Percentiles rank a stretch among this genome's conserved stretches.
Conservation (phyloP, 92 coral and sea anemone genomes). For the Palythoa grandis region DNA sequence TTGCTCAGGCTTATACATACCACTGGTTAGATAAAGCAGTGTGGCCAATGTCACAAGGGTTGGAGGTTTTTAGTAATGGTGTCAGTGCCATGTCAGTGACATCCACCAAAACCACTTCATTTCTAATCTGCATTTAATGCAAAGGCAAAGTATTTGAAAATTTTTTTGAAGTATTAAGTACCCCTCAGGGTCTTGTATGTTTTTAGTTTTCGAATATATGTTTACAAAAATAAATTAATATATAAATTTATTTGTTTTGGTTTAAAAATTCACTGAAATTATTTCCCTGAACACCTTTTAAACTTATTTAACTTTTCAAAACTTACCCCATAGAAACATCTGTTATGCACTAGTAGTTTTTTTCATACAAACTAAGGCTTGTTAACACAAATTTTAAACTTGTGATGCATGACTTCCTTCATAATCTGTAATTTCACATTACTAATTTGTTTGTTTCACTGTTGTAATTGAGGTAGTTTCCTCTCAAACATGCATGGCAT, state of each 20-base stretch:
- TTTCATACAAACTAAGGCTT: slow-evolving; percentile 20
- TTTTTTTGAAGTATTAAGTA: slow-evolving; percentile 12
- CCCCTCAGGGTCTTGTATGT: slow-evolving; percentile 35
- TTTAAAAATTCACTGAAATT: slow-evolving; percentile 28
- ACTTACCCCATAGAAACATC: slow-evolving; percentile 29
- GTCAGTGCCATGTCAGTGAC: slow-evolving; percentile 20
- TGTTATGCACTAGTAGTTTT: slow-evolving; percentile 19
- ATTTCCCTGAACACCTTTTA: slow-evolving; percentile 22
- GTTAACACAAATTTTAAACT: slow-evolving; percentile 24
- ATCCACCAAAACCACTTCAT: slow-evolving; percentile 38
- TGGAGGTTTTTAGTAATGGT: slow-evolving; percentile 34
- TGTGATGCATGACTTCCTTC: slow-evolving; percentile 27
- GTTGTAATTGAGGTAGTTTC: slow-evolving; percentile 28
- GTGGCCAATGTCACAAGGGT: slow-evolving; percentile 28
- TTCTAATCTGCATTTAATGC: slow-evolving; percentile 23
- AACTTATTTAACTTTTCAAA: slow-evolving; percentile 31
- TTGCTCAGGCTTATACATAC: slow-evolving; percentile 29
- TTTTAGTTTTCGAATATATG: slow-evolving; percentile 23
- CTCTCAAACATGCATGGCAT: slow-evolving; percentile 30
- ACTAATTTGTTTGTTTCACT: slow-evolving; percentile 14
- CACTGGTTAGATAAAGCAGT: slow-evolving; percentile 22
- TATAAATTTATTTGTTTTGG: slow-evolving; percentile 24
- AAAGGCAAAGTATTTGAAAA: slow-evolving; percentile 37
- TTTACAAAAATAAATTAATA: slow-evolving; percentile 29
- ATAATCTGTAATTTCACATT: slow-evolving; percentile 14